Percentiles rank a stretch among this genome's conserved stretches.
Evolutionary conservation across 35 echinoderm and acorn worm genomes (phyloP).

Genomic region (Stichopus chloronotus): DNA sequence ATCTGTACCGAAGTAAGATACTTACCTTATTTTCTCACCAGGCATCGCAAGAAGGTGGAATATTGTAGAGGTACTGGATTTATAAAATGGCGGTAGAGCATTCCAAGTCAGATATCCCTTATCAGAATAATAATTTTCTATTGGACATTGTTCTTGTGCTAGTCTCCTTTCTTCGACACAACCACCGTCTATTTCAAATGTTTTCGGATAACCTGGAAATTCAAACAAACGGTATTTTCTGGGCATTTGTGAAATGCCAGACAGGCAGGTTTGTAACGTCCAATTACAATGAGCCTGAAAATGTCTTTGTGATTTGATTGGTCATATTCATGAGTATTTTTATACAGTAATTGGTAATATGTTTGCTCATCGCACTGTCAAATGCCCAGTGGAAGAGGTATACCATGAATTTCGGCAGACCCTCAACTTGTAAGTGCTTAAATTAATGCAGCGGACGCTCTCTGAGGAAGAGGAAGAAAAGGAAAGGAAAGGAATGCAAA

Average conservation of each 20-base stretch:
- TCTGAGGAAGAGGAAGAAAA: no score
- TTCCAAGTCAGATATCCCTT: neutral
- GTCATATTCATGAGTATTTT: no score
- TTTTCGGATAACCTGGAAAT: neutral
- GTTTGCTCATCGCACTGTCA: no score
- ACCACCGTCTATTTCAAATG: neutral
- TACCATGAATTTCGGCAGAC: no score
- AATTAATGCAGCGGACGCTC: no score
- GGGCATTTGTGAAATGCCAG: neutral
- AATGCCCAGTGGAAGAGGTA: no score
- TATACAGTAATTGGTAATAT: no score
- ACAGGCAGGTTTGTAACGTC: neutral
- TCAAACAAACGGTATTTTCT: neutral
- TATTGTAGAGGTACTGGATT: neutral
- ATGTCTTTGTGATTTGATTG: neutral
- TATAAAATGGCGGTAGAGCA: neutral
- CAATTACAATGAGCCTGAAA: neutral
- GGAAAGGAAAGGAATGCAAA: no score
- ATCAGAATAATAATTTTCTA: neutral
- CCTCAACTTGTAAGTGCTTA: no score
- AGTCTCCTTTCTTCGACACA: neutral
- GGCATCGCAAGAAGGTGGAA: neutral
- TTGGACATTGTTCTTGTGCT: neutral
- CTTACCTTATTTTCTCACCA: neutral
- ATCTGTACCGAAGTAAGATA: no score